Conservation (phyloP, 2,113 vertebrate species). For the Neogale vison region DNA sequence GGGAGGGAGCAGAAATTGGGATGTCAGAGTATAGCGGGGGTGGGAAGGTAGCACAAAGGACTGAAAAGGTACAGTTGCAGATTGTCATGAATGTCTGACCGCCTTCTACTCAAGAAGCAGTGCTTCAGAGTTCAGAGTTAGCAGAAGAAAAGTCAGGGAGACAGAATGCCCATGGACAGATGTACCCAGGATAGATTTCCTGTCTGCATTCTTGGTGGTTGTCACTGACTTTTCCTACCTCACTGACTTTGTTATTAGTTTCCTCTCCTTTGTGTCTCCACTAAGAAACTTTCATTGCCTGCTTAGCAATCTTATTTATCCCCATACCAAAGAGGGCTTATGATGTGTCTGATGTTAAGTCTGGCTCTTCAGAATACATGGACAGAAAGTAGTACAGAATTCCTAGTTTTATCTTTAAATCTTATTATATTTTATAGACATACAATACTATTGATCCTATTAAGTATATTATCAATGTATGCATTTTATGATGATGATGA, state of each 20-base stretch:
- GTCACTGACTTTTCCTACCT: neutral
- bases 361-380: neutral
- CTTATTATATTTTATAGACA: neutral
- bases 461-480: neutral
- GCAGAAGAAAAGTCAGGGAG: neutral
- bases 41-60: accelerated
- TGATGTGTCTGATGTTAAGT: neutral
- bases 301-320: neutral
- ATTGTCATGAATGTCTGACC: neutral
- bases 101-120: neutral
- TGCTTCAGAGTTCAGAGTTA: neutral
- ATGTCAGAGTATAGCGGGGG: accelerated
- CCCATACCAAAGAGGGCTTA: neutral
- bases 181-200: neutral
- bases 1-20: neutral
- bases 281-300: neutral
- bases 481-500: neutral
- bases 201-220: neutral
- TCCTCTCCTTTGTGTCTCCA: neutral
- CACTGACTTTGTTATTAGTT: neutral
- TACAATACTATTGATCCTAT: neutral
- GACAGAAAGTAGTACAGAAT: neutral
- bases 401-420: neutral
- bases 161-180: too few relatives aligned
- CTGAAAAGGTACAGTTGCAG: neutral